phyloP scores from a whole-genome alignment of 1,140 invertebrate species.

The Cydia pomonella region DNA sequence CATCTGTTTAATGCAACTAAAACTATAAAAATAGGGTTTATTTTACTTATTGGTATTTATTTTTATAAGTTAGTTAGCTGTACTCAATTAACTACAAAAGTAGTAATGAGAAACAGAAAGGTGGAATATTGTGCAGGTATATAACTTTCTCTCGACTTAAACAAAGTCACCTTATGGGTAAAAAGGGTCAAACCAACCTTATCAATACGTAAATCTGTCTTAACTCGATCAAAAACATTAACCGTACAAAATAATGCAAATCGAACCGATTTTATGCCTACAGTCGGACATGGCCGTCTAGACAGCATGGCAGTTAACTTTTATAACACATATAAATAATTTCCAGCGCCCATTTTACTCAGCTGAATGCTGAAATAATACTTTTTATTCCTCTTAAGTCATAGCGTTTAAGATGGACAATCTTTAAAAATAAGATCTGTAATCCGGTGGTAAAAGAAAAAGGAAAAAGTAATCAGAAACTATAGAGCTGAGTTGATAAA shows the following conservation, averaged over 20 bases:
- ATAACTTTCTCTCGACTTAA: neutral
- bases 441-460: neutral
- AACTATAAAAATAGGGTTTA: too few relatives aligned
- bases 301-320: slow-evolving; percentile 21
- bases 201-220: neutral
- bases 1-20: too few relatives aligned
- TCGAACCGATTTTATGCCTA: slow-evolving; percentile 27
- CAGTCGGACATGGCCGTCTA: slow-evolving; percentile 21
- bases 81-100: too few relatives aligned
- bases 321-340: slow-evolving; percentile 24
- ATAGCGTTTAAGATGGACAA: neutral
- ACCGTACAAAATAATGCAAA: slow-evolving; percentile 12
- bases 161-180: neutral
- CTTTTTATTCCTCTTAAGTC: slow-evolving; percentile 13
- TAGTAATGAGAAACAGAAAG: neutral
- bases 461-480: slow-evolving; percentile 17
- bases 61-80: too few relatives aligned
- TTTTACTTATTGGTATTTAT: too few relatives aligned
- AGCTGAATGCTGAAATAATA: slow-evolving; percentile 23
- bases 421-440: neutral
- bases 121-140: neutral
- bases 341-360: slow-evolving; percentile 7
- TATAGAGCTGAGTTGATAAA: neutral
- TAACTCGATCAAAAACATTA: neutral
- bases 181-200: neutral